These are phyloP conservation scores for Thymallus thymallus DNA, from an alignment of 2,113 vertebrate species.

Conservation along the genomic window DNA sequence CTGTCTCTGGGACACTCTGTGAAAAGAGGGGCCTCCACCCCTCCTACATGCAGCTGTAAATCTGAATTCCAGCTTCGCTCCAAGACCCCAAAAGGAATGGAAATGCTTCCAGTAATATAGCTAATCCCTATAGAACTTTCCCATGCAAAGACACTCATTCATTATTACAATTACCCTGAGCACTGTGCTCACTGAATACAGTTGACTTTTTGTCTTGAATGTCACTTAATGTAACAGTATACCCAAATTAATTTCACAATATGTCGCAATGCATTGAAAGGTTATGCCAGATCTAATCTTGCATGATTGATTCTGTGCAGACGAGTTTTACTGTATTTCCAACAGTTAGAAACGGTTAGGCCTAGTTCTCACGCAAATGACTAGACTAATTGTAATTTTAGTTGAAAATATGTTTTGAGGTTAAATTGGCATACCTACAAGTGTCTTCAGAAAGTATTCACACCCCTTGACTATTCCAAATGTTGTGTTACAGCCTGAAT, in stretches of 20 bases:
- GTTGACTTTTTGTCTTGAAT: not conserved
- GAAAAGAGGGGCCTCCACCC: not conserved
- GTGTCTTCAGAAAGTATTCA: too few relatives aligned
- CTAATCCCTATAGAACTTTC: constrained; percentile 12
- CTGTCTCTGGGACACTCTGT: not conserved
- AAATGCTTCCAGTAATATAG: constrained; percentile 1
- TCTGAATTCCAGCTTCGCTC: constrained; percentile 4
- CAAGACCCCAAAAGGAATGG: constrained; percentile 9
- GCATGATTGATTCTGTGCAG: constrained; percentile 3
- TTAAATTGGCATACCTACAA: too few relatives aligned
- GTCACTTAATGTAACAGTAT: not conserved
- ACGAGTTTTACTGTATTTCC: not conserved
- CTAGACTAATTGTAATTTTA: too few relatives aligned
- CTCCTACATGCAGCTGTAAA: not conserved
- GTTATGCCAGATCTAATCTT: not conserved
- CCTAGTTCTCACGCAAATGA: too few relatives aligned
- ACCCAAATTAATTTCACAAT: not conserved
- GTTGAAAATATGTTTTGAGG: too few relatives aligned
- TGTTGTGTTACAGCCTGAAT: too few relatives aligned
- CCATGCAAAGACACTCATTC: constrained; percentile 2
- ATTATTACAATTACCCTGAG: constrained; percentile 7
- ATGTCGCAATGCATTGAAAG: constrained; percentile 5
- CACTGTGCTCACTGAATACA: not conserved
- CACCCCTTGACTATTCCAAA: too few relatives aligned
- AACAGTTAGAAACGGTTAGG: not conserved